These are phyloP conservation scores for Agriopis leucophaearia DNA, from an alignment of 2,888 invertebrate genomes.

Conservation along the genomic window DNA sequence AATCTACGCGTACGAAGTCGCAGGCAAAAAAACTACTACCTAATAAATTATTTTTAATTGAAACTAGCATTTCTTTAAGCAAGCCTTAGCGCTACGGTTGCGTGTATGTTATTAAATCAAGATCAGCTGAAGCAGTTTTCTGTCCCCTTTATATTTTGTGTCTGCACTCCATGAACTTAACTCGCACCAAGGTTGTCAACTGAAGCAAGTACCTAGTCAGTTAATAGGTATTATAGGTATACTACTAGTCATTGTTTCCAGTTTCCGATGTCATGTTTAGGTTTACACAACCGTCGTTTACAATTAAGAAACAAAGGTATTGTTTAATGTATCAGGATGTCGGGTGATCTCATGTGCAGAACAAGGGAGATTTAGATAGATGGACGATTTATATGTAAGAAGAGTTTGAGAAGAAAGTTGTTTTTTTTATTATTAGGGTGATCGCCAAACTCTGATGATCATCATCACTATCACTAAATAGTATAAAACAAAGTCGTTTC, in stretches of 20 bases:
- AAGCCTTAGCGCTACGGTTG: too few relatives aligned
- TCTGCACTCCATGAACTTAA: slow-evolving; percentile 11
- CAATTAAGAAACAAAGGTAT: slow-evolving; percentile 27
- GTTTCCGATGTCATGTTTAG: slow-evolving; percentile 14
- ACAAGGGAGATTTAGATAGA: slow-evolving; percentile 2
- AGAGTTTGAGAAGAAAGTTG: neutral
- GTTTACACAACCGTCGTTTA: slow-evolving; percentile 13
- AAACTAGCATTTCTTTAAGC: too few relatives aligned
- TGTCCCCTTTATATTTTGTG: neutral
- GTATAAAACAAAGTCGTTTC: too few relatives aligned
- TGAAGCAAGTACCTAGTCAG: neutral
- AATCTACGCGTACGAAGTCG: too few relatives aligned
- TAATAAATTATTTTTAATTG: too few relatives aligned
- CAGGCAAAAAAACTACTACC: too few relatives aligned
- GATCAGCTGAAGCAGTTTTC: neutral
- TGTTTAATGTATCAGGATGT: slow-evolving; percentile 15
- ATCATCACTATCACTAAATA: too few relatives aligned
- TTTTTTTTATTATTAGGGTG: neutral
- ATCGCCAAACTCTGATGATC: too few relatives aligned
- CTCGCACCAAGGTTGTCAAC: slow-evolving; percentile 5
- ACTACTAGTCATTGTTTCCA: slow-evolving; percentile 17
- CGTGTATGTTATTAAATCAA: too few relatives aligned
- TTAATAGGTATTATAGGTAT: neutral
- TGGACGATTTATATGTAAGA: neutral
- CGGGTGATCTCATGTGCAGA: slow-evolving; percentile 1